Percentiles rank a stretch among this genome's conserved stretches.
These are phyloP conservation scores for Sciurus carolinensis DNA, from an alignment of 2,797 vertebrate genomes.

Conservation along the genomic window DNA sequence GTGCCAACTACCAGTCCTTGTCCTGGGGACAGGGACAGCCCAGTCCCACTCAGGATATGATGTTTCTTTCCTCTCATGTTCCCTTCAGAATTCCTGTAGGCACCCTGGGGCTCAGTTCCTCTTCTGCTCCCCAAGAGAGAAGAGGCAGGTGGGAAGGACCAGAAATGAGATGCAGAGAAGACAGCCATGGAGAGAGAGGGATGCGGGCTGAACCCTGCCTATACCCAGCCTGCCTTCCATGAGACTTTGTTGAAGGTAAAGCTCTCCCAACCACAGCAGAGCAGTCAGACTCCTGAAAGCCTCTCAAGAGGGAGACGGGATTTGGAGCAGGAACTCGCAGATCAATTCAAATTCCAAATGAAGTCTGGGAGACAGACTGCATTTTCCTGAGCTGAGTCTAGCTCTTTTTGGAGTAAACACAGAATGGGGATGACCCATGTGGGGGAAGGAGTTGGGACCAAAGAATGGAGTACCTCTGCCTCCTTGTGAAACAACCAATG, in stretches of 20 bases:
- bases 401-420: background rate
- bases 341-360: background rate
- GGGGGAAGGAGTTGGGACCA: background rate
- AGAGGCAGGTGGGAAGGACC: background rate
- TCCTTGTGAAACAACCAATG: background rate
- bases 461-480: background rate
- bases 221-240: background rate
- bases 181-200: background rate
- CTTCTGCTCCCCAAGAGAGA: too few species aligned
- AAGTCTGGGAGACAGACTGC: background rate
- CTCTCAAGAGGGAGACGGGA: rapidly evolving
- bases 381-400: background rate
- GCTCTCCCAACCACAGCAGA: too few species aligned
- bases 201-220: background rate
- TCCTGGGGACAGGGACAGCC: background rate
- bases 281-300: background rate
- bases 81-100: background rate
- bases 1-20: too few species aligned
- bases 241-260: background rate
- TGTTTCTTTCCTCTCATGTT: background rate
- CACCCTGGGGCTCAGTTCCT: rapidly evolving
- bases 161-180: background rate
- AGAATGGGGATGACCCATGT: background rate
- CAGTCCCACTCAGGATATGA: too few species aligned
- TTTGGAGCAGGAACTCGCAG: background rate